Evolutionary conservation across 2,888 invertebrate species (phyloP), one percentile per base, ranked within the genome.

Genomic region (Scotopteryx bipunctaria): DNA sequence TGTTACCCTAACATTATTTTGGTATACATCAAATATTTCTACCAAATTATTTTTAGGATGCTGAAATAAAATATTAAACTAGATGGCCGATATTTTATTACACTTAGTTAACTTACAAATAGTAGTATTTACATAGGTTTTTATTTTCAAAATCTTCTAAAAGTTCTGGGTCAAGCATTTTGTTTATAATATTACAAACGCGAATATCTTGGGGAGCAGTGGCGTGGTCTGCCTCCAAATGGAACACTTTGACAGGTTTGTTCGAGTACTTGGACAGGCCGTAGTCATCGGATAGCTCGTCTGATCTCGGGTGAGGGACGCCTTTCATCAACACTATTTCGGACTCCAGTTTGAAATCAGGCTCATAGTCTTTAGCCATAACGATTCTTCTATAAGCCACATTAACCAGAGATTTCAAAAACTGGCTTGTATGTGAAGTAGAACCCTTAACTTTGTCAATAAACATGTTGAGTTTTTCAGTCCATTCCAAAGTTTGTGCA

Each of bases 301-400:
- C 47, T 8, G 63, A 47, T 6, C 63, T 55, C 0, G 71, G 66
- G 55, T 71, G 64, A 41, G 67, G 58, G 8, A 57, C 49, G 0
- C 72, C 71, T 50, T 63, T 73, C 6, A 78, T 58, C 2, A 78
- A 61, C 2, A 77, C 58, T 3, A 77, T 6, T 43, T 75, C 59
- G 0, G 75, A 77, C 25, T 71, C 52, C 11, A 76, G 42, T 25
- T 55, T 66, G 2, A 69, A 59, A 4, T 57, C 40, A 1, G 75
- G 73, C 6, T 65, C 44, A 16, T 76, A 76, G 8, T 61, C 57
- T 23, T 50, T 55, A 0, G 68, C 66, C 43, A 69, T 32, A 2
- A 55, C 14, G 5, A 78, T 67, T 49, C 68, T 66, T 19, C 53
- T 60, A 19, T 73, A 73, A 0, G 63, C 63, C 0, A 57, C 41